Conservation (phyloP, 1,140 invertebrate species). For the Chlorops oryzae region DNA sequence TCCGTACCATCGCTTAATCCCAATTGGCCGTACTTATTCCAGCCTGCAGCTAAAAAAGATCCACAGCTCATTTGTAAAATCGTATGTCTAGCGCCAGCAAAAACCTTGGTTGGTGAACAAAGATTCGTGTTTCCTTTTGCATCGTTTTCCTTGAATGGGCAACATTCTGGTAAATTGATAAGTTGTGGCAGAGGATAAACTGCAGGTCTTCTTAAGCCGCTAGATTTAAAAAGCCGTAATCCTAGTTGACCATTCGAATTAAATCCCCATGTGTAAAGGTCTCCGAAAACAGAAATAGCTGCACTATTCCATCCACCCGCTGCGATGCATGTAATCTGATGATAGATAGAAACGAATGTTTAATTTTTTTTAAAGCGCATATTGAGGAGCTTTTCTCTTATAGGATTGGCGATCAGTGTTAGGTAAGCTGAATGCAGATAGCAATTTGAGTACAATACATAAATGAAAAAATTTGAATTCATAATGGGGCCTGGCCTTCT, state of each 20-base stretch:
- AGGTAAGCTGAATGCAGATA: no score
- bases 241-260: slow-evolving; percentile 83
- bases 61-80: slow-evolving; percentile 56
- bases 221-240: slow-evolving; percentile 47
- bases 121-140: slow-evolving; percentile 12
- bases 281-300: slow-evolving; percentile 66
- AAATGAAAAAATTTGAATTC: no score
- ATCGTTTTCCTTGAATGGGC: slow-evolving; percentile 47
- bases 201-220: slow-evolving; percentile 26
- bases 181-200: slow-evolving; percentile 40
- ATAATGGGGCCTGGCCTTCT: no score
- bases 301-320: slow-evolving; percentile 81
- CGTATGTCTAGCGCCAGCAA: slow-evolving; percentile 64
- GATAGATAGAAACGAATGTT: neutral
- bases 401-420: no score
- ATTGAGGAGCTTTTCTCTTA: no score
- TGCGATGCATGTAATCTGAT: slow-evolving; percentile 56
- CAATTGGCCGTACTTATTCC: slow-evolving; percentile 69
- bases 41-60: slow-evolving; percentile 63
- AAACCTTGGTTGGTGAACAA: slow-evolving; percentile 53
- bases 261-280: slow-evolving; percentile 88
- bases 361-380: no score
- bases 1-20: slow-evolving; percentile 46
- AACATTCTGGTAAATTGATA: slow-evolving; percentile 35
- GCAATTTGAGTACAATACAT: no score